Conservation (phyloP, 2,797 vertebrate species). For the Odontamblyopus rebecca region DNA sequence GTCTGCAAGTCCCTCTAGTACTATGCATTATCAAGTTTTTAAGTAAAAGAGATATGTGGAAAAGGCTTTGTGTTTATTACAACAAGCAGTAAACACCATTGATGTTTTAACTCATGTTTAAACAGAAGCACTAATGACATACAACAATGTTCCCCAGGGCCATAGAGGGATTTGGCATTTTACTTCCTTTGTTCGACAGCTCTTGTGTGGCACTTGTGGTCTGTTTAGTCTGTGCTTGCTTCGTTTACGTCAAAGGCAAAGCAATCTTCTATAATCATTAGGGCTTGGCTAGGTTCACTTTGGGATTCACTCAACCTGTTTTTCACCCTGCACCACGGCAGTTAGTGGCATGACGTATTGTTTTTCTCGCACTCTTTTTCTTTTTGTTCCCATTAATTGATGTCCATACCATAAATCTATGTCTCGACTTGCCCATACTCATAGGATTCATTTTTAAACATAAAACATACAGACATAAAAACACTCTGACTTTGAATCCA, state of each 20-base stretch:
- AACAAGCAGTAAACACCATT: slow-evolving; percentile 31
- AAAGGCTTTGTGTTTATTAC: slow-evolving; percentile 22
- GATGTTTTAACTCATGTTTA: slow-evolving; percentile 44
- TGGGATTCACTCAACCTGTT: slow-evolving; percentile 43
- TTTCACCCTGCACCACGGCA: slow-evolving; percentile 27
- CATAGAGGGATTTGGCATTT: slow-evolving; percentile 51
- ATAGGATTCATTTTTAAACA: slow-evolving; percentile 24
- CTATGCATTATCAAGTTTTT: slow-evolving; percentile 19
- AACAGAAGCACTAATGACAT: slow-evolving; percentile 51
- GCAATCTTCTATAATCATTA: slow-evolving; percentile 54
- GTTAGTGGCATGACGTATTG: slow-evolving; percentile 16
- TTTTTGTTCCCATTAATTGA: slow-evolving; percentile 20
- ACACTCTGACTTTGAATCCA: not conserved
- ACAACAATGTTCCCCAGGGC: slow-evolving; percentile 50
- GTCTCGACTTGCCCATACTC: slow-evolving; percentile 34
- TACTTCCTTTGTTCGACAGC: slow-evolving; percentile 43
- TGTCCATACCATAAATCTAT: slow-evolving; percentile 5
- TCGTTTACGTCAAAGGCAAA: slow-evolving; percentile 30
- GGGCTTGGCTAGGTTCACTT: slow-evolving; percentile 39
- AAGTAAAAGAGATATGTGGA: slow-evolving; percentile 19
- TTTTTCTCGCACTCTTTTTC: slow-evolving; percentile 9
- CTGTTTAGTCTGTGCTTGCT: slow-evolving; percentile 58
- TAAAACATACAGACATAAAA: not conserved
- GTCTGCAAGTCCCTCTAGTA: slow-evolving; percentile 17
- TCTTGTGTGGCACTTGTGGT: slow-evolving; percentile 42